Evolutionary conservation across 2,797 vertebrate genomes (phyloP), one percentile per base, ranked within the genome.

Genomic region (Gymnoscopelus braueri): DNA sequence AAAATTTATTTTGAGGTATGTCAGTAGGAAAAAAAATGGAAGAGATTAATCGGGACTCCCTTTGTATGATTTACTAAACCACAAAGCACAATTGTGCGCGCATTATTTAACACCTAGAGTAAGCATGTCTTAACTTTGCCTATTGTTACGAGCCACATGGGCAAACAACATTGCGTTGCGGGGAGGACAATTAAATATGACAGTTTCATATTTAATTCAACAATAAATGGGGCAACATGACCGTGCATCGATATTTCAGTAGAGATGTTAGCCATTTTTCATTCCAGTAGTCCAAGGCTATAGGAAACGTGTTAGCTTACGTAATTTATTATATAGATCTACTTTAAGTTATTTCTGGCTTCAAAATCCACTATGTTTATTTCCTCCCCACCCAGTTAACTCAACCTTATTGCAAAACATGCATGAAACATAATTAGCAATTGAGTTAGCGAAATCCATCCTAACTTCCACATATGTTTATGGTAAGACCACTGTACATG

Each of bases 1-100:
- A 59, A 35, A 65, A 75, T 69, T 49, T 52, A 14, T 71, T 77
- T 77, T 59, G 50, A 74, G 54, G 11, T 32, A 14, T 60, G 58
- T 67, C 67, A 57, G 39, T 23, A 68, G 55, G 69, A 60, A 75
- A 69, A 57, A 69, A 74, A 54, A 65, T 13, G n/a, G 63, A 58
- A 48, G 47, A 64, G 24, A 71, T 72, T 55, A 67, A 77, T 81
- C 26, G 52, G 23, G 64, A 13, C 54, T 65, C 12, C 13, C 29
- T 57, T 59, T 63, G 65, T 32, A 58, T 60, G 61, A 78, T 75
- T 75, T 60, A 69, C 48, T 32, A 10, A 71, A 3, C 11, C 66
- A 63, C 19, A 73, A 57, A 72, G 23, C 44, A 32, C 55, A 52
- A 66, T 67, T 63, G 53, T 32, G 50, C 56, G 48, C 59, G 47